phyloP scores from a whole-genome alignment of 2,888 invertebrate species.

The Coremacera marginata region DNA sequence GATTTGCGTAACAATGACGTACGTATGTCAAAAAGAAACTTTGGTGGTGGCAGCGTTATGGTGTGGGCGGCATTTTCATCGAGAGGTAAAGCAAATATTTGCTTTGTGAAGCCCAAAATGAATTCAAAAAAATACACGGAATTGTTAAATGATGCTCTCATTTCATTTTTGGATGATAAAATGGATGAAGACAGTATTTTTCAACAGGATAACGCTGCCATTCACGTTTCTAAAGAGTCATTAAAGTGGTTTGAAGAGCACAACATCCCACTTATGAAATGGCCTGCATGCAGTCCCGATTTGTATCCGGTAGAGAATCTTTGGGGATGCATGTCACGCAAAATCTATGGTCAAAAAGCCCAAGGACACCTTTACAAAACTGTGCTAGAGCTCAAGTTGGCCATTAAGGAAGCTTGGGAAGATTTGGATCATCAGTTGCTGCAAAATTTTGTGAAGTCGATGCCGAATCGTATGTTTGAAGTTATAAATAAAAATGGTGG shows the following conservation, averaged over 20 bases:
- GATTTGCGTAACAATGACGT: neutral
- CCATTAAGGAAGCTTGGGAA: neutral
- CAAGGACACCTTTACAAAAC: neutral
- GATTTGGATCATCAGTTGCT: neutral
- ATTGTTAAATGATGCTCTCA: neutral
- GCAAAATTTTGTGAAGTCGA: neutral
- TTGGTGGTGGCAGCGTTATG: constrained; percentile 14
- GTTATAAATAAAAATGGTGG: neutral
- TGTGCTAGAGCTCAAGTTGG: neutral
- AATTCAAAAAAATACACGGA: neutral
- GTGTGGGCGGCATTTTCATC: constrained; percentile 4
- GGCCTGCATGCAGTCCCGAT: neutral
- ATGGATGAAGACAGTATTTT: neutral
- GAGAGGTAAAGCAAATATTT: constrained; percentile 4
- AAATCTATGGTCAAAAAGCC: neutral
- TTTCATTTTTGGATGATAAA: neutral
- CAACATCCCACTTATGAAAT: neutral
- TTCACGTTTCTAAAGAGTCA: neutral
- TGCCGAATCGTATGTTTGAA: neutral
- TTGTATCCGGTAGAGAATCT: neutral
- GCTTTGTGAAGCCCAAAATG: too few relatives aligned
- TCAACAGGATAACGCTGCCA: constrained; percentile 10
- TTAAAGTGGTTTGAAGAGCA: neutral
- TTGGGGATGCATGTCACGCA: neutral
- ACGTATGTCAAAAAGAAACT: neutral